Conservation (phyloP, 2,113 vertebrate species). For the Hippocampus barbouri region DNA sequence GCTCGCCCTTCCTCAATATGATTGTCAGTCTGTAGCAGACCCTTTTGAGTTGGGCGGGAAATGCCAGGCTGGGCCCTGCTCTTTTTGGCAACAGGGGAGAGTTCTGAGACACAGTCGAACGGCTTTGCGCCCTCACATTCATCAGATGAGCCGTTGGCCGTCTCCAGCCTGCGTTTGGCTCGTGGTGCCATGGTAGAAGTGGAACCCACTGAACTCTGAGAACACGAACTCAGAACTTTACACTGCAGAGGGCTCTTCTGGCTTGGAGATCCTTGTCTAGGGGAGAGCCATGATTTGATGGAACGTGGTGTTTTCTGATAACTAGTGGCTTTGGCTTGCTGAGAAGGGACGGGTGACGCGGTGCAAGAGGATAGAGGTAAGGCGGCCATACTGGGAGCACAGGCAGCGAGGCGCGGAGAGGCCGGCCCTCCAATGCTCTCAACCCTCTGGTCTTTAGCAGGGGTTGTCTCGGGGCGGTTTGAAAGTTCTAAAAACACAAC, state of each 20-base stretch:
- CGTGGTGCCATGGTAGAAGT: constrained; percentile 63
- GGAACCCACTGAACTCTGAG: constrained; percentile 59
- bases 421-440: constrained; percentile 55
- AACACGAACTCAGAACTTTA: constrained; percentile 75
- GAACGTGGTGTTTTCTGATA: constrained; percentile 67
- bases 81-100: constrained; percentile 75
- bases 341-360: constrained; percentile 49
- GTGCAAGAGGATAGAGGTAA: constrained; percentile 84
- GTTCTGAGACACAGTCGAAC: constrained; percentile 77
- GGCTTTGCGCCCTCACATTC: constrained; percentile 64
- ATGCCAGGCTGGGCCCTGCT: constrained; percentile 61
- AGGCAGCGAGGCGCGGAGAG: constrained; percentile 79
- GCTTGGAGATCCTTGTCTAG: constrained; percentile 54
- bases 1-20: constrained; percentile 34
- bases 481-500: constrained; percentile 33
- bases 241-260: constrained; percentile 61
- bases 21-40: constrained; percentile 10
- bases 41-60: constrained; percentile 58
- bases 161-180: constrained; percentile 87
- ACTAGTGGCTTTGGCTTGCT: constrained; percentile 24
- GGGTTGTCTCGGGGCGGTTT: constrained; percentile 65
- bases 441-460: constrained; percentile 70
- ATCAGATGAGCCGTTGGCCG: constrained; percentile 52
- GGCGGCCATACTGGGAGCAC: constrained; percentile 79
- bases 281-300: constrained; percentile 82